phyloP scores from a whole-genome alignment of 1,140 invertebrate species.

The Panagrolaimus sp. region DNA sequence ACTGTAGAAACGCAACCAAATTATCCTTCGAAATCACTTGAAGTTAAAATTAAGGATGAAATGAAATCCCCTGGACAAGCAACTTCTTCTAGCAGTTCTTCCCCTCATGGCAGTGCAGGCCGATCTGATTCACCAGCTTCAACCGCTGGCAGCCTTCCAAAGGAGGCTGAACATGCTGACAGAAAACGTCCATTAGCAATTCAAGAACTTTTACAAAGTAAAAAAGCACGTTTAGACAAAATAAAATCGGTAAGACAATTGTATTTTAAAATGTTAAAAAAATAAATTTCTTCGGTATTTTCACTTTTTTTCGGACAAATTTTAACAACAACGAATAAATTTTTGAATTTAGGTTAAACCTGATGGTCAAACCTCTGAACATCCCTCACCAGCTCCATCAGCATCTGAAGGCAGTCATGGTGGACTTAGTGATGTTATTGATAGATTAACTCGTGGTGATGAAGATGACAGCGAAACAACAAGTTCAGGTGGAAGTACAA shows the following conservation, averaged over 20 bases:
- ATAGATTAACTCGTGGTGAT: not conserved
- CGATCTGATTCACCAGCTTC: constrained; percentile 9
- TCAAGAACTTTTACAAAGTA: constrained; percentile 43
- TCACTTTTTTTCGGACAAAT: too few species aligned
- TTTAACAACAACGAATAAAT: too few species aligned
- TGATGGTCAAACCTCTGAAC: constrained; percentile 12
- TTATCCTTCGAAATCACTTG: not conserved
- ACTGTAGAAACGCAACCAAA: not conserved
- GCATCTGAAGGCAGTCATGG: constrained; percentile 9
- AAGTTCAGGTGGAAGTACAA: constrained; percentile 10
- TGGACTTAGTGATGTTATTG: not conserved
- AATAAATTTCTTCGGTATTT: too few species aligned
- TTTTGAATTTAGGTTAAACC: not conserved
- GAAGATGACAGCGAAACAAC: constrained; percentile 15
- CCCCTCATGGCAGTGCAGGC: not conserved
- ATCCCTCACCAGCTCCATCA: not conserved
- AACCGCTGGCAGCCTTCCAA: constrained; percentile 22
- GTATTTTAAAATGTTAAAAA: too few species aligned
- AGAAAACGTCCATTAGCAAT: constrained; percentile 43
- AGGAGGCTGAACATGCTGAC: constrained; percentile 32
- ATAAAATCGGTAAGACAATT: constrained; percentile 7
- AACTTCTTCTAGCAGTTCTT: constrained; percentile 1
- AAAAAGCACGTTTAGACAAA: constrained; percentile 34
- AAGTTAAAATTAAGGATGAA: not conserved
- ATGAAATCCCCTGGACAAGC: constrained; percentile 6